A percentile compares a stretch with the other conserved stretches of the same genome.
phyloP scores from a whole-genome alignment of 1,140 invertebrate species.

The Pentalonia nigronervosa region DNA sequence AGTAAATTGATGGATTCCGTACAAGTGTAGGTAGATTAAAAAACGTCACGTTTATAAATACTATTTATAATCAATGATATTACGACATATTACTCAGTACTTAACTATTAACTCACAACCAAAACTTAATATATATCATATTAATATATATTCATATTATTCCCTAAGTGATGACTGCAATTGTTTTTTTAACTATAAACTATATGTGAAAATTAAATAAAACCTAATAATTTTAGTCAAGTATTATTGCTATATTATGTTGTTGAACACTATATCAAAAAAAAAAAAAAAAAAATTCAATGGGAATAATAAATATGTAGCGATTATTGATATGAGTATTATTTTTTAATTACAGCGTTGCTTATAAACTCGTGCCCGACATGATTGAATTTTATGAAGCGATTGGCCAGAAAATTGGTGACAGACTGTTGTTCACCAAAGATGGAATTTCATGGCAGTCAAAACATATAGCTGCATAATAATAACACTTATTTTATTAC shows the following conservation, averaged over 20 bases:
- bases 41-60: neutral
- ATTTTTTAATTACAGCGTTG: constrained; percentile 61
- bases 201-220: neutral
- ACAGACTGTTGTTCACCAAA: constrained; percentile 62
- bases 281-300: neutral
- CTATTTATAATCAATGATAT: too few relatives aligned
- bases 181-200: neutral
- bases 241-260: neutral
- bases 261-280: neutral
- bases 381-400: constrained; percentile 63
- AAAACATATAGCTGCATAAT: constrained; percentile 57
- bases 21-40: too few relatives aligned
- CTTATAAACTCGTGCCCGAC: constrained; percentile 62
- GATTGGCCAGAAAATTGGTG: constrained; percentile 61
- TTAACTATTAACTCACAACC: too few relatives aligned
- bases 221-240: neutral
- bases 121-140: too few relatives aligned
- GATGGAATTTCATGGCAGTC: constrained; percentile 56
- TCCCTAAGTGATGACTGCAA: neutral
- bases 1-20: too few relatives aligned
- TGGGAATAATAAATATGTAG: neutral
- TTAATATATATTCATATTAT: too few relatives aligned
- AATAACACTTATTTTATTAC: neutral
- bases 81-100: too few relatives aligned
- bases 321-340: neutral